Conservation (phyloP, 1,140 invertebrate genomes). For the Pseudomyrmex cubaensis region DNA sequence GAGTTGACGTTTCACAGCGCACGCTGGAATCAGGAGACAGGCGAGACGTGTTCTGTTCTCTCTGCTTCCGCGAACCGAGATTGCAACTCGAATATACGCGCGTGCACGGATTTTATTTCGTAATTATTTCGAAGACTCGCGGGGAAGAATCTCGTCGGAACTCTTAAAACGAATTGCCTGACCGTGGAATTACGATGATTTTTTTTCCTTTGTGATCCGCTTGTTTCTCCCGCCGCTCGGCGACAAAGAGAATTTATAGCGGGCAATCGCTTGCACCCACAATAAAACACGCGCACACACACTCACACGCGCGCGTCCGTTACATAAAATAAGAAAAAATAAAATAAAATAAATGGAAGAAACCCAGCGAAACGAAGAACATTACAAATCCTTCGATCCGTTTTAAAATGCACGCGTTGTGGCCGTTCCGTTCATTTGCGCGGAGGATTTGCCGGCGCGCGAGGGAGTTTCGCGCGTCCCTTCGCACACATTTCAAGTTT, state of each 20-base stretch:
- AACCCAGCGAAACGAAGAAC: conserved; percentile 66
- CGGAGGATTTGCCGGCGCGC: conserved; percentile 19
- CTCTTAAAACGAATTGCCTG: conserved; percentile 30
- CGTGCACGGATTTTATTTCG: conserved; percentile 14
- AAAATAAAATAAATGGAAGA: conserved; percentile 71
- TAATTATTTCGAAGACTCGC: conserved; percentile 22
- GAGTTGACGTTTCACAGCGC: conserved; percentile 30
- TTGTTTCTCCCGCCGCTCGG: conserved; percentile 49
- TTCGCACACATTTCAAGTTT: conserved; percentile 31
- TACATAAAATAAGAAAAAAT: conserved; percentile 12
- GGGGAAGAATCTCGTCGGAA: not conserved
- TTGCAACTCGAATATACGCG: not conserved
- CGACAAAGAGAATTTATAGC: conserved; percentile 75
- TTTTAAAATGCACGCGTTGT: conserved; percentile 72
- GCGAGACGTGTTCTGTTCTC: not conserved
- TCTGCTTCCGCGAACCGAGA: not conserved
- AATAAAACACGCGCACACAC: too few relatives aligned
- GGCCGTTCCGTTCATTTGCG: conserved; percentile 69
- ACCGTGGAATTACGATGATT: conserved; percentile 37
- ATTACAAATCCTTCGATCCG: conserved; percentile 34
- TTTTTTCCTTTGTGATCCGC: conserved; percentile 25
- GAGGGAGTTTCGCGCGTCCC: not conserved
- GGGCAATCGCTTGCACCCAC: conserved; percentile 44
- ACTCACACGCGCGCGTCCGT: too few relatives aligned
- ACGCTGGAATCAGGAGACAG: conserved; percentile 24